Base-by-base conservation (phyloP, 2,888 invertebrate genomes). In the Lymantria dispar region DNA sequence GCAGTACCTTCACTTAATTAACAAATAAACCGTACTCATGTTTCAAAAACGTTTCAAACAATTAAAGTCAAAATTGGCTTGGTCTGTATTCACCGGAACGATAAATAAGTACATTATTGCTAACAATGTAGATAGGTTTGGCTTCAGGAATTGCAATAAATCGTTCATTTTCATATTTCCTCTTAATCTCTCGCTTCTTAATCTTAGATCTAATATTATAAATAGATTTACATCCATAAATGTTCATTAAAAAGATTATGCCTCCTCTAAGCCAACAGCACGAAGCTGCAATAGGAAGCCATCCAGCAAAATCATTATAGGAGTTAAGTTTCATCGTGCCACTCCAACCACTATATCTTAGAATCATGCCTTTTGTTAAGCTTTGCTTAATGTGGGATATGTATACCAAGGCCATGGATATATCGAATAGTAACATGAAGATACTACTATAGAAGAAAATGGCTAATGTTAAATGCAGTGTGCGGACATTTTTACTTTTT, bases 371-470 rank as follows among this genome's bases (percentile, higher is more conserved):
- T 41, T 79, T 83, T 2, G 83, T 85, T 49, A 89, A 54, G 52
- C 86, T 84, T 42, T 85, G 82, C 45, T 81, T 82, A 8, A 90
- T 85, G 46, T 89, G 82, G 0, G 84, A 72, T 9, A 85, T 65
- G 53, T 87, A 87, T 0, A 87, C 75, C 0, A 85, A 70, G 0
- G 76, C 88, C 86, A 89, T 86, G 0, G 87, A 85, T 0, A 81
- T 9, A 43, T 90, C 89, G 38, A 83, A 87, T 13, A 72, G 42
- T 0, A 76, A 50, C 1, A 86, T 63, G 9, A 65, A 58, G 0
- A 80, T 40, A 13, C 66, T 70, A 0, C 49, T 37, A 48, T 72
- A 80, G 45, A 79, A 78, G 46, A 78, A 79, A 0, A 67, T 10
- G 0, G 40, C 38, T 8, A 87, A 62, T 0, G 69, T 14, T 0